phyloP scores from a whole-genome alignment of 2,113 vertebrate species.

The Actenoides hombroni region DNA sequence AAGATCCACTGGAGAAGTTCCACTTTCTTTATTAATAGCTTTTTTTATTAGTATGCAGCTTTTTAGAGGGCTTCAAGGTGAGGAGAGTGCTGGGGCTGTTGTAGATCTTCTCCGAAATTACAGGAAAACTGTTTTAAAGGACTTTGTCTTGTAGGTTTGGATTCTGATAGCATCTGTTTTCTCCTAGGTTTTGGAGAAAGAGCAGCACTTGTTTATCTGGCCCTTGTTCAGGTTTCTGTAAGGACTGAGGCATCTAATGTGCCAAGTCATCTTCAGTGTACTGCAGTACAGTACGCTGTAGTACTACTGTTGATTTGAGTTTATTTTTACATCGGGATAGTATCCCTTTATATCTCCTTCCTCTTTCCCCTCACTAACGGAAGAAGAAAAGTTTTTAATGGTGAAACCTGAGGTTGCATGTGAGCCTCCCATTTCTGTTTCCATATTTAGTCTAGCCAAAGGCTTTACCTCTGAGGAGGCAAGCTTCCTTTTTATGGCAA shows the following conservation, averaged over 20 bases:
- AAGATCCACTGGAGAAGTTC: not conserved
- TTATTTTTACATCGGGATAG: not conserved
- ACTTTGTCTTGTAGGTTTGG: not conserved
- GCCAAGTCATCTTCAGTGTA: not conserved
- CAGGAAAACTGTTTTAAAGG: not conserved
- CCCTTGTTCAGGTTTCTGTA: not conserved
- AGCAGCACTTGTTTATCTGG: not conserved
- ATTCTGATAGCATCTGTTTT: not conserved
- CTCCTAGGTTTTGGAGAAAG: not conserved
- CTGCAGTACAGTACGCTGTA: not conserved
- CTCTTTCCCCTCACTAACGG: not conserved
- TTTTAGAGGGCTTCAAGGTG: not conserved
- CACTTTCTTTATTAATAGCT: not conserved
- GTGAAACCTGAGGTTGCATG: not conserved
- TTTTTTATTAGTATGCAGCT: not conserved
- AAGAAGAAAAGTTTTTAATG: not conserved
- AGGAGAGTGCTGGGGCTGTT: not conserved
- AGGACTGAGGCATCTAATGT: not conserved
- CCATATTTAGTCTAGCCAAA: slow-evolving; percentile 1
- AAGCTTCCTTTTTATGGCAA: not conserved
- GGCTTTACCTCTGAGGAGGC: not conserved
- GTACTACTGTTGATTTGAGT: not conserved
- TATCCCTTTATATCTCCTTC: not conserved
- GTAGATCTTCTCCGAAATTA: not conserved
- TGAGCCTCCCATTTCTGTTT: not conserved